Base-by-base conservation (phyloP, 2,113 vertebrate genomes). In the Acanthochromis polyacanthus region DNA sequence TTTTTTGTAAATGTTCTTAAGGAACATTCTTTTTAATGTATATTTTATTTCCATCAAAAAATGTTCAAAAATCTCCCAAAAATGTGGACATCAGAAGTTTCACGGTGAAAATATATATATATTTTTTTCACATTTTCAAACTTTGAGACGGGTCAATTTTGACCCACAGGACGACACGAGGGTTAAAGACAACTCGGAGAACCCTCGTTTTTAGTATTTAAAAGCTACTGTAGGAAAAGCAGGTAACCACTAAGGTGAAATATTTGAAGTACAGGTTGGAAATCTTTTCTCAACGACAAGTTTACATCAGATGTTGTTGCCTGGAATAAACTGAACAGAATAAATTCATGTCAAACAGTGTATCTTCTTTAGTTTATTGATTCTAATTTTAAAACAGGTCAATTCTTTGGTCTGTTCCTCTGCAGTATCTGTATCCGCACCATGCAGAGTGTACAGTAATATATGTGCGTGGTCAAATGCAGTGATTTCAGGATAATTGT, bases 391-490 rank as follows among this genome's bases (percentile, higher is more conserved):
- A 25, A 57, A 55, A 0, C 51, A 25, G 63, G 30, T 9, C n/a
- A 38, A 46, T 36, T n/a, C 6, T 53, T 5, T 1, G 9, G 23
- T 55, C 25, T 2, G 25, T 25, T 56, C 6, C 1, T 55, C 32
- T 55, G 22, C 20, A 1, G 3, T 15, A 48, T 9, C 46, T 19
- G 15, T 8, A 57, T 25, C 25, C 17, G 7, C 25, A 28, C 25
- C 5, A 38, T 43, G 19, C 20, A 68, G 15, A 0, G 17, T 55
- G n/a, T 12, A 38, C 11, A 25, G 23, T 46, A 46, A 15, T 16
- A 46, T 46, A 46, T 46, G 45, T 15, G 12, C 45, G 19, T 19
- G 16, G 15, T 23, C 28, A 43, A 20, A 8, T 55, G 36, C 38
- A 68, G 55, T 25, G 65, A 40, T 55, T 30, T 51, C 65, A 36